phyloP scores from a whole-genome alignment of 2,113 vertebrate genomes.

The Odontophorus gujanensis region DNA sequence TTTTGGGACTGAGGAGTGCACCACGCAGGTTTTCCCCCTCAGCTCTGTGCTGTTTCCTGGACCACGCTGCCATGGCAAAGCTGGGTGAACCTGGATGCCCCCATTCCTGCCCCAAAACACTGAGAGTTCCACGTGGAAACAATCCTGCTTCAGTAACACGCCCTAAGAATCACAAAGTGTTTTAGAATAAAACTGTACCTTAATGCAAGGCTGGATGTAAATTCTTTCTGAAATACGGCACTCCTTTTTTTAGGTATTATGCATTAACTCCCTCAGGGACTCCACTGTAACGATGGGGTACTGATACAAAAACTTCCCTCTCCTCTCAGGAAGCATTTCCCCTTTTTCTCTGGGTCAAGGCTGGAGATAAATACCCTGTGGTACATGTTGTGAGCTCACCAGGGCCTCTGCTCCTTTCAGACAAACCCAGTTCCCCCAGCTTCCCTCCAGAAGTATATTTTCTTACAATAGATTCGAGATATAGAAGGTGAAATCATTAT shows the following conservation, averaged over 20 bases:
- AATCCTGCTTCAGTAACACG: neutral
- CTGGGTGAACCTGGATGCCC: neutral
- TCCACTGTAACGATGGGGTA: neutral
- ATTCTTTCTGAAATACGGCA: neutral
- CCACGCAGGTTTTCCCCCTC: neutral
- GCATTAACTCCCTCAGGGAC: neutral
- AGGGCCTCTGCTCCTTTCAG: neutral
- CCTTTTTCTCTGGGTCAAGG: neutral
- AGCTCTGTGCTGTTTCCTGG: neutral
- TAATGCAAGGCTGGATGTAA: neutral
- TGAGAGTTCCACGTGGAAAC: neutral
- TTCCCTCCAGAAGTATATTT: neutral
- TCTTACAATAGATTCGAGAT: neutral
- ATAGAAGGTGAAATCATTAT: neutral
- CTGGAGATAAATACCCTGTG: neutral
- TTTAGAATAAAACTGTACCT: neutral
- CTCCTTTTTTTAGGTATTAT: neutral
- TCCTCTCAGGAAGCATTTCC: neutral
- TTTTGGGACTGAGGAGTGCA: neutral
- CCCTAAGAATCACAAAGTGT: neutral
- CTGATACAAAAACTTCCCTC: neutral
- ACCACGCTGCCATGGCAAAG: neutral
- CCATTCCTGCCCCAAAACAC: neutral
- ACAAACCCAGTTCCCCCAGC: neutral
- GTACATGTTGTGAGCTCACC: neutral